Percentiles rank a stretch among this genome's conserved stretches.
These are phyloP conservation scores for Dryobotodes eremita DNA, from an alignment of 2,888 invertebrate species.

Conservation along the genomic window DNA sequence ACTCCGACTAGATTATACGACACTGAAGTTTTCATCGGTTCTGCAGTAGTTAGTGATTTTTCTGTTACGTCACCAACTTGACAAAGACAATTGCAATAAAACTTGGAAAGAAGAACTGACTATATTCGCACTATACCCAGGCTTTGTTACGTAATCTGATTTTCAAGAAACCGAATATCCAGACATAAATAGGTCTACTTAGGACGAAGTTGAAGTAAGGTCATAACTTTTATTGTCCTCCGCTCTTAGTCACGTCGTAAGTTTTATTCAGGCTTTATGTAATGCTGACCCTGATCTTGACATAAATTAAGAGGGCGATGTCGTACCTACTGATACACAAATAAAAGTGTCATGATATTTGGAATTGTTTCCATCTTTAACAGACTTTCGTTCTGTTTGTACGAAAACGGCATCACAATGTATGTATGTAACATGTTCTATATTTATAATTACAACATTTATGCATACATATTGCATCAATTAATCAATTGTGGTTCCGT, in stretches of 20 bases:
- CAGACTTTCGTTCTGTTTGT: neutral
- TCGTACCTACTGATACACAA: constrained; percentile 19
- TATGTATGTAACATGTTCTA: neutral
- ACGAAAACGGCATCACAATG: neutral
- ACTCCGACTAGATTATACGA: constrained; percentile 53
- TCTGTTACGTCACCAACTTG: constrained; percentile 46
- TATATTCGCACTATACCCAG: constrained; percentile 15
- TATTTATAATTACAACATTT: neutral
- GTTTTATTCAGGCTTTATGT: constrained; percentile 41
- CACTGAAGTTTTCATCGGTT: constrained; percentile 51
- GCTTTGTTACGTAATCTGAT: constrained; percentile 51
- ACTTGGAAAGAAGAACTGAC: constrained; percentile 38
- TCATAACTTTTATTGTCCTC: constrained; percentile 51
- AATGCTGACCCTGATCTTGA: constrained; percentile 41
- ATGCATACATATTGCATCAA: constrained; percentile 23
- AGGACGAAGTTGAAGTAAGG: constrained; percentile 50
- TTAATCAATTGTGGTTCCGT: constrained; percentile 62
- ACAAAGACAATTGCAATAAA: constrained; percentile 55
- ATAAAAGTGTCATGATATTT: constrained; percentile 16
- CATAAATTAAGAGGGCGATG: constrained; percentile 23
- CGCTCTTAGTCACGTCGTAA: constrained; percentile 38
- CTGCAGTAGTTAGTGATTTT: constrained; percentile 48
- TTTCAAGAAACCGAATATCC: constrained; percentile 42
- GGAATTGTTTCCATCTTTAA: neutral
- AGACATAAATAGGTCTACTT: constrained; percentile 52